A percentile compares a stretch with the other conserved stretches of the same genome.
Conservation (phyloP, 2,888 invertebrate species). For the Nephrotoma guestfalica region DNA sequence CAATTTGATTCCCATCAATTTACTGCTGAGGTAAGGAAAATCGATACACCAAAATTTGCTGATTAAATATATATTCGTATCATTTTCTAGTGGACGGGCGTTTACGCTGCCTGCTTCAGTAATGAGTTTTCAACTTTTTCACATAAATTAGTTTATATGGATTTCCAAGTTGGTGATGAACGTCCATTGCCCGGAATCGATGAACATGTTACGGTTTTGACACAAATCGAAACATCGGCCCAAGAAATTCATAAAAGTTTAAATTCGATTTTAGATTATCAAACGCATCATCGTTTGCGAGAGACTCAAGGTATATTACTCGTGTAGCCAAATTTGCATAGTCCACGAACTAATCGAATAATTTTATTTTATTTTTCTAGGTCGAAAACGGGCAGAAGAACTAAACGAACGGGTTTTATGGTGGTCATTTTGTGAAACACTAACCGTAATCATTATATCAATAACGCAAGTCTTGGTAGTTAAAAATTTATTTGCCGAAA, state of each 20-base stretch:
- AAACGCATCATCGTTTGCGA: conserved; percentile 90
- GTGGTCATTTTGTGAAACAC: conserved; percentile 86
- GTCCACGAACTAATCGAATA: not conserved
- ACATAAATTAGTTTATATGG: conserved; percentile 97
- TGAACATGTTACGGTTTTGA: conserved; percentile 83
- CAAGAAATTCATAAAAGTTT: conserved; percentile 81
- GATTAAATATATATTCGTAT: not conserved
- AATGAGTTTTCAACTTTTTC: conserved; percentile 99
- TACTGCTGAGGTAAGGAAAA: conserved; percentile 40
- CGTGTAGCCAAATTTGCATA: not conserved
- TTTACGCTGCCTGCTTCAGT: conserved; percentile 87
- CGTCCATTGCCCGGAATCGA: conserved; percentile 68
- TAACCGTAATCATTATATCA: conserved; percentile 71
- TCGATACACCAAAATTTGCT: not conserved
- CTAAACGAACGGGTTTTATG: conserved; percentile 84
- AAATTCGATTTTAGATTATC: conserved; percentile 80
- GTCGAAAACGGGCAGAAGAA: conserved; percentile 91
- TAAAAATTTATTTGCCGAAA: conserved; percentile 79
- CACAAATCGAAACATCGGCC: conserved; percentile 87
- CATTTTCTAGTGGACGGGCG: conserved; percentile 38
- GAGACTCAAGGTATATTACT: conserved; percentile 59
- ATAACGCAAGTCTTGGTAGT: conserved; percentile 82
- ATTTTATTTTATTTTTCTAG: conserved; percentile 8
- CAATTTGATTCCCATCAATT: conserved; percentile 93
- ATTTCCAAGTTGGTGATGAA: conserved; percentile 91